A percentile compares a stretch with the other conserved stretches of the same genome.
These are phyloP conservation scores for Dicrostonyx torquatus DNA, from an alignment of 2,797 vertebrate species.

Conservation along the genomic window DNA sequence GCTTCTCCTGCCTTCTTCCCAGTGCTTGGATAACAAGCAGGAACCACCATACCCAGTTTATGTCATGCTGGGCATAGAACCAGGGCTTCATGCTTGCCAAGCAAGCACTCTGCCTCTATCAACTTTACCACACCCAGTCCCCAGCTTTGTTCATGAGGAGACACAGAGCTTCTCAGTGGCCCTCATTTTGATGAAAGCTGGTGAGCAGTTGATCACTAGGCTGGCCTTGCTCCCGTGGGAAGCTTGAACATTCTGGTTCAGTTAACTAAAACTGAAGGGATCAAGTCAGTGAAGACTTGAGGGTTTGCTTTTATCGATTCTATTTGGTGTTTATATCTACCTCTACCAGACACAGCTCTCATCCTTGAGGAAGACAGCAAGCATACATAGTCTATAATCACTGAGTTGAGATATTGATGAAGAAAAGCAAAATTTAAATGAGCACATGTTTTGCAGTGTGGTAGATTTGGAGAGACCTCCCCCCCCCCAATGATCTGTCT, in stretches of 20 bases:
- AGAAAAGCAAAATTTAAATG: not conserved
- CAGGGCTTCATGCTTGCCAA: not conserved
- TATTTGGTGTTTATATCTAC: not conserved
- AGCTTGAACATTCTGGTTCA: not conserved
- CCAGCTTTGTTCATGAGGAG: not conserved
- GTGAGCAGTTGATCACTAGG: not conserved
- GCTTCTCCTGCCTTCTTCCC: not conserved
- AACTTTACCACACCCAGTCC: not conserved
- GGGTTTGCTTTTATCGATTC: conserved; percentile 6
- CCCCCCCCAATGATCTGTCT: not conserved
- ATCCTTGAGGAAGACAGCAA: not conserved
- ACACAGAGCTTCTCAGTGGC: not conserved
- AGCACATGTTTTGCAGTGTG: not conserved
- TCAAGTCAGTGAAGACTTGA: not conserved
- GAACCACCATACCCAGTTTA: no score
- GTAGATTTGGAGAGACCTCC: not conserved
- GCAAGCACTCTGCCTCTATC: no score
- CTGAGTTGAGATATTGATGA: not conserved
- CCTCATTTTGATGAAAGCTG: not conserved
- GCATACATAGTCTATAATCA: not conserved
- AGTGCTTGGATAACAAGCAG: not conserved
- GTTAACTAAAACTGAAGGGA: not conserved
- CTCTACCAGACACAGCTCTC: not conserved
- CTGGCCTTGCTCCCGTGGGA: not conserved
- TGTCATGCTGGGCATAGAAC: not conserved